A percentile compares a stretch with the other conserved stretches of the same genome.
Conservation (phyloP, 2,113 vertebrate genomes). For the Lynx canadensis region DNA sequence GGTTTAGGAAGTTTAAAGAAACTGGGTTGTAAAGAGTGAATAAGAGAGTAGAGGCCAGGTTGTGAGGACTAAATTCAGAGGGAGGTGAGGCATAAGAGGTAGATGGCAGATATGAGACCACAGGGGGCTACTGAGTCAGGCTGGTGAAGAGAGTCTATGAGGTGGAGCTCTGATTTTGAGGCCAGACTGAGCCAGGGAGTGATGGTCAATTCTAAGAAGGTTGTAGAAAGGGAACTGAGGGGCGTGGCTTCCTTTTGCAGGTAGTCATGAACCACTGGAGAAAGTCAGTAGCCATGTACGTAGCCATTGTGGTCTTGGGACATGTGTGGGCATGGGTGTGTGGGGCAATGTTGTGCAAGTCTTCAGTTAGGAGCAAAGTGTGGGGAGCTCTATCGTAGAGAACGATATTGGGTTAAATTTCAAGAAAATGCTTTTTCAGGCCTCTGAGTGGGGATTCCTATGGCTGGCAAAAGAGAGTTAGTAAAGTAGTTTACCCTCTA, state of each 20-base stretch:
- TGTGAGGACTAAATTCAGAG: background rate
- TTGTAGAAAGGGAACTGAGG: background rate
- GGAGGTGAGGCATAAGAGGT: too few relatives aligned
- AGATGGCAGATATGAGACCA: background rate
- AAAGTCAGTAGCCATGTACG: background rate
- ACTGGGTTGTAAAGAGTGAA: background rate
- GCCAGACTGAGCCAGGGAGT: background rate
- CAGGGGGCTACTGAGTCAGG: background rate
- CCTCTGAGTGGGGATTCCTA: background rate
- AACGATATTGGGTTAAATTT: background rate
- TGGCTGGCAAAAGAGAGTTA: background rate
- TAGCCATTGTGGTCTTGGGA: background rate
- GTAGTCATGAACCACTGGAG: background rate
- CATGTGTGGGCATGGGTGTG: accelerated
- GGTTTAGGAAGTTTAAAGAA: background rate
- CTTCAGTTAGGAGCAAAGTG: background rate
- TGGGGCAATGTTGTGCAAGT: background rate
- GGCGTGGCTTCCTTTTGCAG: background rate
- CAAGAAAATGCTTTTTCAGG: background rate
- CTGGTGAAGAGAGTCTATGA: background rate
- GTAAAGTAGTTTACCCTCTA: background rate
- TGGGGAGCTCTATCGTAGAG: background rate
- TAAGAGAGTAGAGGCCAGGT: background rate
- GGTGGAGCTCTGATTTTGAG: background rate
- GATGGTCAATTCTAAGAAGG: background rate